A percentile compares a stretch with the other conserved stretches of the same genome.
phyloP scores from a whole-genome alignment of 2,888 invertebrate genomes.

The Stenchaetothrips biformis region DNA sequence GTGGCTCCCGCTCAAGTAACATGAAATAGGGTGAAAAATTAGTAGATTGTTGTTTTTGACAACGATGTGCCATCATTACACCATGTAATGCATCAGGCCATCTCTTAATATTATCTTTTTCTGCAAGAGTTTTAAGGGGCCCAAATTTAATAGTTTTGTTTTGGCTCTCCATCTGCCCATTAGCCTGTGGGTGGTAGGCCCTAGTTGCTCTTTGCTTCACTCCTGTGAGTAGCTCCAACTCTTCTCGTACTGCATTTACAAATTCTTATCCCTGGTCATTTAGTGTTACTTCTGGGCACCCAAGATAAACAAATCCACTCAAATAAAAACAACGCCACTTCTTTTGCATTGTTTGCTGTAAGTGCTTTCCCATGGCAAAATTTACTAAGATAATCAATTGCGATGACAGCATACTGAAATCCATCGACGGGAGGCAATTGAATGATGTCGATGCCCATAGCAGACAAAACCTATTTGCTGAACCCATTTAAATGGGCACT shows the following conservation, averaged over 20 bases:
- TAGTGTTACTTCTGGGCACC: not conserved
- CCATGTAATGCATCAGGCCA: not conserved
- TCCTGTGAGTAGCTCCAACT: not conserved
- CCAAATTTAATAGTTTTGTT: not conserved
- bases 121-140: too few species aligned
- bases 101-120: not conserved
- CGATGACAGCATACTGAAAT: not conserved
- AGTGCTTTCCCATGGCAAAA: not conserved
- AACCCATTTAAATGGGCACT: too few species aligned
- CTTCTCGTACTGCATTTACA: not conserved
- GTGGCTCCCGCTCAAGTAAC: too few species aligned
- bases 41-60: not conserved
- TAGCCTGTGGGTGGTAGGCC: not conserved
- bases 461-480: too few species aligned
- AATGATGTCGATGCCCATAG: not conserved
- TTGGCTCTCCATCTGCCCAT: not conserved
- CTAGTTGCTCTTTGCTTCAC: not conserved
- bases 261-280: conserved; percentile 10
- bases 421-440: not conserved
- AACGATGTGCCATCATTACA: not conserved
- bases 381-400: not conserved
- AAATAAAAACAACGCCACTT: not conserved
- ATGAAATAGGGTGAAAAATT: not conserved
- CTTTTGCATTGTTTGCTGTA: not conserved
- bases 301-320: not conserved